Conservation (phyloP, 2,797 vertebrate species). For the Takifugu ocellatus region DNA sequence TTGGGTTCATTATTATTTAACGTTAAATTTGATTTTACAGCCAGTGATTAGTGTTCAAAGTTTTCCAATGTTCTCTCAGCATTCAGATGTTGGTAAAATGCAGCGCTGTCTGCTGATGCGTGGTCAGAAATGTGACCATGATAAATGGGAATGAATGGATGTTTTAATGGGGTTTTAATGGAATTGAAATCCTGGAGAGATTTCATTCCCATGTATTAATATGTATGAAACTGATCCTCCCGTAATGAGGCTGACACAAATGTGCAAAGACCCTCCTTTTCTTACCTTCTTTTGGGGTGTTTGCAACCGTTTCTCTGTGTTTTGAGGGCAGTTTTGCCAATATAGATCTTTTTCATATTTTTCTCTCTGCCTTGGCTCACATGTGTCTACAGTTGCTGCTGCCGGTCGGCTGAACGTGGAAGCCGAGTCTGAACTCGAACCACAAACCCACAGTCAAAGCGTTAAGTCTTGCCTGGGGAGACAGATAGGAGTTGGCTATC, state of each 20-base stretch:
- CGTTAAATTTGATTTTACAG: slow-evolving; percentile 28
- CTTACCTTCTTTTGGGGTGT: slow-evolving; percentile 79
- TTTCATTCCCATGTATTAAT: slow-evolving; percentile 29
- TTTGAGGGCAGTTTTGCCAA: slow-evolving; percentile 80
- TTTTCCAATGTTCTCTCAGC: neutral
- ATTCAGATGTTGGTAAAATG: neutral
- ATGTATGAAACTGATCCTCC: slow-evolving; percentile 37
- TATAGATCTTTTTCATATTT: slow-evolving; percentile 83
- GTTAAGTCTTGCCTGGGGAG: slow-evolving; percentile 76
- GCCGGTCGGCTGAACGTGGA: slow-evolving; percentile 41
- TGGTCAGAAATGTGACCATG: slow-evolving; percentile 26
- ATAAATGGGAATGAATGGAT: slow-evolving; percentile 33
- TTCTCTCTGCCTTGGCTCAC: slow-evolving; percentile 57
- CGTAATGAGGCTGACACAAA: slow-evolving; percentile 31
- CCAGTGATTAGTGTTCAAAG: slow-evolving; percentile 7
- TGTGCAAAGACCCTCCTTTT: slow-evolving; percentile 23
- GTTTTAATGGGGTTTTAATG: slow-evolving; percentile 43
- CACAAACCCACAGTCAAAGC: slow-evolving; percentile 61
- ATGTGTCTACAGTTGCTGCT: slow-evolving; percentile 51
- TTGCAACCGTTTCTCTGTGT: slow-evolving; percentile 78
- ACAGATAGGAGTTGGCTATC: slow-evolving; percentile 74
- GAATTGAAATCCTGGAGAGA: slow-evolving; percentile 28
- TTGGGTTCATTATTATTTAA: slow-evolving; percentile 36
- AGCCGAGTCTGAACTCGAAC: slow-evolving; percentile 67
- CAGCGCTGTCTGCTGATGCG: slow-evolving; percentile 10